A percentile compares a stretch with the other conserved stretches of the same genome.
These are phyloP conservation scores for Rhea americana DNA, from an alignment of 2,113 vertebrate genomes.

Conservation along the genomic window DNA sequence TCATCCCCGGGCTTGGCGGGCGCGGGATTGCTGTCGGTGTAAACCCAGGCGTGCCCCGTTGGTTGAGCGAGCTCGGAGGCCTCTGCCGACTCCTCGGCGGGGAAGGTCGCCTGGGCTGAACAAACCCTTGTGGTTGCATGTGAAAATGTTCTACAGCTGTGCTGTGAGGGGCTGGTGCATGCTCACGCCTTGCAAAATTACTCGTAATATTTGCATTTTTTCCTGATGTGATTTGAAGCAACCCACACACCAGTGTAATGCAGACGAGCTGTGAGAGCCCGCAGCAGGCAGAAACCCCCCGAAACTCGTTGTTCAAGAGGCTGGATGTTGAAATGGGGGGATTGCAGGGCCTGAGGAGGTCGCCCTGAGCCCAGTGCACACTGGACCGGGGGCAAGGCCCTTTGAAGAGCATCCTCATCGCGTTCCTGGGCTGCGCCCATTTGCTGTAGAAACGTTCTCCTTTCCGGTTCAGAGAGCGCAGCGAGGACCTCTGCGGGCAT, in stretches of 20 bases:
- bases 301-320: background rate
- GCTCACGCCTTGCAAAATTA: background rate
- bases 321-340: background rate
- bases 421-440: background rate
- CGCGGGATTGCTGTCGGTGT: background rate
- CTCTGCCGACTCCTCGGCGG: background rate
- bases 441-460: background rate
- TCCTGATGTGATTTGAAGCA: background rate
- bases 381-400: no score
- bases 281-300: background rate
- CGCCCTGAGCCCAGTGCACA: no score
- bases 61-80: background rate
- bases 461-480: background rate
- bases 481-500: fast-evolving
- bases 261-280: background rate
- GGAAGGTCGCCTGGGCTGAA: background rate
- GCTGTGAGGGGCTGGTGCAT: background rate
- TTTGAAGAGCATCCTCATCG: no score
- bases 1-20: background rate
- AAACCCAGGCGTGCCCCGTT: background rate
- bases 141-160: background rate
- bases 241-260: background rate
- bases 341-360: no score
- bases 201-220: background rate
- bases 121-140: fast-evolving